Evolutionary conservation across 2,888 invertebrate species (phyloP), one percentile per base, ranked within the genome.

Genomic region (Helobdella robusta): DNA sequence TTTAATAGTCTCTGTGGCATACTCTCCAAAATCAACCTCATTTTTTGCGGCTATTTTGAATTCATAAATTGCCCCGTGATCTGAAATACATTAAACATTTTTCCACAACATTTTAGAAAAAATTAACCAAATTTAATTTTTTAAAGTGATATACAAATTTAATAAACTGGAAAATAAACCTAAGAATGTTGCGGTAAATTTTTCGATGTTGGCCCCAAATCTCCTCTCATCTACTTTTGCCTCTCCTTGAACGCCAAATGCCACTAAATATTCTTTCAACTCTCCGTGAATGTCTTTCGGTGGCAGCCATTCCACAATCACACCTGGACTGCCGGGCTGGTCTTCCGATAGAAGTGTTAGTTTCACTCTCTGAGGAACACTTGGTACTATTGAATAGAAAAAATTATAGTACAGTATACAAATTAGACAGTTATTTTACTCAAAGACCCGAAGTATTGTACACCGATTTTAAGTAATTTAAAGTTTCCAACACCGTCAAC

Each of bases 31-130:
- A 64, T 95, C 97, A 64, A 95, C 89, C 72, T 88, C 86, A 81
- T 98, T 99, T 78, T 87, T 88, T 5, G 94, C 98, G 15, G 93
- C 88, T n/a, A 98, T 86, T 70, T 93, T 84, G 78, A 97, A 94
- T 80, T 97, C 95, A 80, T 98, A 99, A 73, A 89, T 88, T 28
- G 67, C 67, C 36, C 72, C 72, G 50, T 65, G 56, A 11, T 71
- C 72, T 72, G 68, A 20, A n/a, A 34, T 4, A n/a, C n/a, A n/a
- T n/a, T n/a, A n/a, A n/a, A n/a, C n/a, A n/a, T n/a, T n/a, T n/a
- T n/a, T n/a, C n/a, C n/a, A n/a, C n/a, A n/a, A n/a, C n/a, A n/a
- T n/a, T n/a, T n/a, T n/a, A n/a, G n/a, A n/a, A 40, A 15, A 15
- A 48, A 48, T 48, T 1, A 48, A 48, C 25, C n/a, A 56, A 56